Base-by-base conservation (phyloP, 30 jellyfish, hydroid and myxozoan genomes). In the Aurelia coerulea region DNA sequence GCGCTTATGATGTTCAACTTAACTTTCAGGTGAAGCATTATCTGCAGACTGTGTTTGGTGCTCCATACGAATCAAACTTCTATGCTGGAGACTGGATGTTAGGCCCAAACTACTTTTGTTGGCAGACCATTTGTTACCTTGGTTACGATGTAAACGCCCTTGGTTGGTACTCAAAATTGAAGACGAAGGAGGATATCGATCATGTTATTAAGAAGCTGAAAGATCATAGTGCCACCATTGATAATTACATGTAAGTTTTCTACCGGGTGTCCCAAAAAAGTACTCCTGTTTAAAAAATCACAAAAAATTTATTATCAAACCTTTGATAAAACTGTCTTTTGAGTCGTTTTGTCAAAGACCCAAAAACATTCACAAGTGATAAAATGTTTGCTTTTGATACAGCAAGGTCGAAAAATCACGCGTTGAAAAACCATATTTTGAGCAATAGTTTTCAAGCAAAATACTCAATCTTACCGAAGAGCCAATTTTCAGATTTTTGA, bases 81-180 rank as follows among this genome's bases (percentile, higher is more conserved):
- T 93, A 93, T 50, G 96, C 87, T 34, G 98, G 97, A 14, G 98
- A 89, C 53, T 93, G 98, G 98, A 88, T 93, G 98, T 71, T 93
- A 19, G 98, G 98, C 33, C 98, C 98, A 29, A 89, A 93, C 62
- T 88, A 93, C 68, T 93, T 93, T 62, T 93, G 98, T 82, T 84
- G 96, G 96, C 96, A 93, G 64, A 88, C 92, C 3, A 83, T 93
- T 16, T 93, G 98, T 68, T 34, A 53, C 62, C 68, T 93, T 33
- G 80, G 82, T 7, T 80, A 84, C 65, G 96, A 88, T 39, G 76
- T 93, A 46, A 84, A 80, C 58, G 87, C 89, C 15, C 65, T 93
- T 29, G 92, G 96, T 9, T 70, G 65, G 46, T 50, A 73, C 68
- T 32, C 64, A 42, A 75, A 83, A 56, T 97, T 97, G 53, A 77